A percentile compares a stretch with the other conserved stretches of the same genome.
phyloP scores from a whole-genome alignment of 1,140 invertebrate species.

The Heliconius melpomene region DNA sequence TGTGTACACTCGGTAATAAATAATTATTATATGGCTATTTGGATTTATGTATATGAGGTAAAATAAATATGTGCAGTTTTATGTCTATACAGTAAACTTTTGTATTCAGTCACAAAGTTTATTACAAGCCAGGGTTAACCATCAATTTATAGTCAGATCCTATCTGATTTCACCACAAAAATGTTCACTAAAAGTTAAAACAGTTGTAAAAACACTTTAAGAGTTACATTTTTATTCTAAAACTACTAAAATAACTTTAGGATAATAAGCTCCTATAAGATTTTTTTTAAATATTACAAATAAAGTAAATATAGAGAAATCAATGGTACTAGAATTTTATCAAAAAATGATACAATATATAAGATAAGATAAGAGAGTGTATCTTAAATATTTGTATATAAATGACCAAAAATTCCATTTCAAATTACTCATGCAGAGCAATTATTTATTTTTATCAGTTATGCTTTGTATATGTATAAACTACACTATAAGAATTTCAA shows the following conservation, averaged over 20 bases:
- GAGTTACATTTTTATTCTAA: too few species aligned
- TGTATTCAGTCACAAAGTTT: neutral
- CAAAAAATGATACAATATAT: neutral
- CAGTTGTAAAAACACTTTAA: too few species aligned
- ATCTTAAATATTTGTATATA: conserved; percentile 4
- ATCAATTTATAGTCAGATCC: too few species aligned
- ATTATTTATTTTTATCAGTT: neutral
- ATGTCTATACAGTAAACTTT: neutral
- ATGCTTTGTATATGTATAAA: too few species aligned
- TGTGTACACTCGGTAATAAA: neutral
- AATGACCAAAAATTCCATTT: neutral
- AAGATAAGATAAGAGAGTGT: conserved; percentile 3
- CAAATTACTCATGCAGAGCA: neutral
- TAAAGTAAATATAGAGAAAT: neutral
- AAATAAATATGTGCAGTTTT: neutral
- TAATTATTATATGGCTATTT: conserved; percentile 1
- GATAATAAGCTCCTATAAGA: too few species aligned
- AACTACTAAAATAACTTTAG: too few species aligned
- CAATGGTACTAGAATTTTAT: neutral
- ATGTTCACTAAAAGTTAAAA: too few species aligned
- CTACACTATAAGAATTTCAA: too few species aligned
- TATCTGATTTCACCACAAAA: too few species aligned
- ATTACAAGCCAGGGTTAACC: too few species aligned
- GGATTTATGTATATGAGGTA: neutral
- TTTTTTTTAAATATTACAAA: neutral